Evolutionary conservation across 2,888 invertebrate species (phyloP).

Genomic region (Eristalis pertinax): DNA sequence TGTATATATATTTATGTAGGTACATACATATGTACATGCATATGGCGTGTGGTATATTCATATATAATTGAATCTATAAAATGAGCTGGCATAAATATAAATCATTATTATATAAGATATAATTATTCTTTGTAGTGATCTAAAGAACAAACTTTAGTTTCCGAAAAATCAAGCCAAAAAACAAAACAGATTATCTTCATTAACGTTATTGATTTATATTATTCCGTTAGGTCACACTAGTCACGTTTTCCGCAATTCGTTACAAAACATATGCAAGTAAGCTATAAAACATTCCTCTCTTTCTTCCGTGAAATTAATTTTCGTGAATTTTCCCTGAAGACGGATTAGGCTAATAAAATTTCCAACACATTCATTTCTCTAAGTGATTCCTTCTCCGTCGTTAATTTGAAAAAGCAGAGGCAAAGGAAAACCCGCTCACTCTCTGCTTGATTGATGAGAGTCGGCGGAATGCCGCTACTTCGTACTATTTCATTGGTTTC

Average conservation of each 20-base stretch:
- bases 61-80: background rate
- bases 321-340: constrained; percentile 65
- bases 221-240: constrained; percentile 54
- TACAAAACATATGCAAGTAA: constrained; percentile 62
- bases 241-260: constrained; percentile 52
- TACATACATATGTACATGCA: no score
- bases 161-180: background rate
- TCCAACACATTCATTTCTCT: constrained; percentile 70
- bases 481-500: constrained; percentile 65
- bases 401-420: constrained; percentile 65
- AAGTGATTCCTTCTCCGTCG: constrained; percentile 63
- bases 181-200: constrained; percentile 53
- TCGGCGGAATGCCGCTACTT: constrained; percentile 62
- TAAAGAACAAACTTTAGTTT: background rate
- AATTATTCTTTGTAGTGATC: background rate
- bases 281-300: constrained; percentile 50
- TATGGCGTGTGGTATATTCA: background rate
- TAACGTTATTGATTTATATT: constrained; percentile 63
- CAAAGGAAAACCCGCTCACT: constrained; percentile 56
- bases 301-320: constrained; percentile 62
- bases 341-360: constrained; percentile 65
- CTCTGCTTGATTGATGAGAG: constrained; percentile 67
- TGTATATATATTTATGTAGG: no score
- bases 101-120: no score
- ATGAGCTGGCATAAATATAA: background rate